Base-by-base conservation (phyloP, 2,797 vertebrate species). In the Sebastes vulpes region DNA sequence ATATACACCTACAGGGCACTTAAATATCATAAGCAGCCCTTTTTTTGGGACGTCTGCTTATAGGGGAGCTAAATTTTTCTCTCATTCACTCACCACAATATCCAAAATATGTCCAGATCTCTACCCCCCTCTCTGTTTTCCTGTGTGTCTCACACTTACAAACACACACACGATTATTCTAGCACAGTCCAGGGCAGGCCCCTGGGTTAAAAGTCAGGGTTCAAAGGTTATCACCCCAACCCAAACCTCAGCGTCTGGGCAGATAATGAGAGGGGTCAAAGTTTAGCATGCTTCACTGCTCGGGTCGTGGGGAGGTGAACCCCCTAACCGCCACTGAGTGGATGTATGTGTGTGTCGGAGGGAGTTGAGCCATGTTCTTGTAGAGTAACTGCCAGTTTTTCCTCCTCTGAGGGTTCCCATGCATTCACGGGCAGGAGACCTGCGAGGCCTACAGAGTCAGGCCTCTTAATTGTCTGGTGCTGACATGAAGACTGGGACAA, bases 211-310 rank as follows among this genome's bases (percentile, higher is more conserved):
- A 91, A 95, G 93, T 93, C 91, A 92, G 83, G 87, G 95, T 91
- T 96, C 93, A 94, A 65, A 93, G 95, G 95, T 96, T 96, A 96
- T 96, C 95, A 91, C 92, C 91, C 81, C 84, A 70, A 78, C 84
- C 90, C 89, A 85, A 93, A 95, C 89, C 81, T 83, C 83, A 88
- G 83, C 58, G 92, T 92, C 93, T 92, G 72, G 84, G 72, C 82
- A 93, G 94, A 96, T 96, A 96, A 96, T 95, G 85, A 92, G 85
- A 81, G 69, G 54, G 95, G 95, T 95, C 93, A 95, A 92, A 96
- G 95, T 92, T 95, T 82, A 90, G 86, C 88, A 89, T 86, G 92
- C 91, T 90, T 93, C 82, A 61, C 87, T 91, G 90, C 90, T 85
- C 64, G 70, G 93, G 92, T 94, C 90, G 23, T 71, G 80, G 87